phyloP scores from a whole-genome alignment of 2,113 vertebrate genomes.

The Anser brachyrhynchus region DNA sequence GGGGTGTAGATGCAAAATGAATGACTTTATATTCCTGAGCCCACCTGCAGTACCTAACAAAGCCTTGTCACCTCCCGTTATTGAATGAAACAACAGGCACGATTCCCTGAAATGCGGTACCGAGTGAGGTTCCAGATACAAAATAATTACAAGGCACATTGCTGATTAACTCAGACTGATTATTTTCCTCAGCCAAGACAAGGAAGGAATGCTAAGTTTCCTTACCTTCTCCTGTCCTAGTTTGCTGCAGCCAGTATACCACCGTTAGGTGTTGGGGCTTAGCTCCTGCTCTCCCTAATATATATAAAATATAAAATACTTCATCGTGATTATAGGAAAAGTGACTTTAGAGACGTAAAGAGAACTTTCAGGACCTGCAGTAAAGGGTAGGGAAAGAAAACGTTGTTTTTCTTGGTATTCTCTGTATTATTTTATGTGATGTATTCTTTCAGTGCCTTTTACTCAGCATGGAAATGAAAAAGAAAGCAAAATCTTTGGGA shows the following conservation, averaged over 20 bases:
- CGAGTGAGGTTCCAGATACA: background rate
- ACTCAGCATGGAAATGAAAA: background rate
- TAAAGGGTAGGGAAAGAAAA: background rate
- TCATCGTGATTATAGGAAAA: background rate
- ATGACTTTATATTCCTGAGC: background rate
- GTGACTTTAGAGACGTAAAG: background rate
- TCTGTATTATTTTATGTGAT: background rate
- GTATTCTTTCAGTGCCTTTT: background rate
- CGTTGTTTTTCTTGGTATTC: background rate
- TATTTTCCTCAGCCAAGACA: background rate
- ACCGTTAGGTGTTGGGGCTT: background rate
- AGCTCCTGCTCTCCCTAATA: background rate
- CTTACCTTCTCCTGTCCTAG: background rate
- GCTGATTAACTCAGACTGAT: conserved; percentile 34
- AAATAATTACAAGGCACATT: background rate
- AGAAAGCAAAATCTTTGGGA: background rate
- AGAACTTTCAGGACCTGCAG: background rate
- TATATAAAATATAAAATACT: background rate
- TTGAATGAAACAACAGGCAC: background rate
- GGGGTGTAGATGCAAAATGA: background rate
- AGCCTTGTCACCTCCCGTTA: background rate
- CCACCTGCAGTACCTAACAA: background rate
- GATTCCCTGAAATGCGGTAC: background rate
- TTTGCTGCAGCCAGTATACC: background rate
- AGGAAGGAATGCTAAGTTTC: background rate